These are phyloP conservation scores for Caenorhabditis sp. DNA, from an alignment of 2,888 invertebrate genomes.

Conservation along the genomic window DNA sequence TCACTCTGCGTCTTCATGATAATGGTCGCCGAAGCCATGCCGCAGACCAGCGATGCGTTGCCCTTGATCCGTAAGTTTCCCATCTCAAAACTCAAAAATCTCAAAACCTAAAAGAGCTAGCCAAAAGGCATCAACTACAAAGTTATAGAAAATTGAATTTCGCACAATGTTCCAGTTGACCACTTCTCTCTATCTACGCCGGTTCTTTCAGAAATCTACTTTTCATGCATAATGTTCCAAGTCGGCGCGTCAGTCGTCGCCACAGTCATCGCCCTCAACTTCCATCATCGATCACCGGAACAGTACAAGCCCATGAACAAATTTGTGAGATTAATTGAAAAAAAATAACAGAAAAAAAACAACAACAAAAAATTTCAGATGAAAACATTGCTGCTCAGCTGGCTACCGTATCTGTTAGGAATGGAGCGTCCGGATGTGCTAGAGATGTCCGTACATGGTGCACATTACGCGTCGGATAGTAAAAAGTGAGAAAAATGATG, in stretches of 20 bases:
- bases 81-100: background rate
- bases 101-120: too few relatives aligned
- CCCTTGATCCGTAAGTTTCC: slow-evolving; percentile 87
- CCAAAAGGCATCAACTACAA: too few relatives aligned
- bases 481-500: slow-evolving; percentile 36
- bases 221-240: slow-evolving; percentile 82
- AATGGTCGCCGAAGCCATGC: slow-evolving; percentile 98
- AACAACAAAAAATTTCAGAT: too few relatives aligned
- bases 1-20: slow-evolving; percentile 98
- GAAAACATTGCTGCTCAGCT: slow-evolving; percentile 75
- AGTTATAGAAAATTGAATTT: too few relatives aligned
- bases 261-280: slow-evolving; percentile 85
- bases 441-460: slow-evolving; percentile 53
- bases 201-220: slow-evolving; percentile 77
- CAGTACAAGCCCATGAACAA: slow-evolving; percentile 81
- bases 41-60: slow-evolving; percentile 98
- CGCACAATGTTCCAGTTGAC: too few relatives aligned
- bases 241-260: slow-evolving; percentile 82
- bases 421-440: slow-evolving; percentile 76
- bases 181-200: too few relatives aligned
- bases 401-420: slow-evolving; percentile 77
- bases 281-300: slow-evolving; percentile 85
- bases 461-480: slow-evolving; percentile 49
- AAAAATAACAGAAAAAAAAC: too few relatives aligned
- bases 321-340: too few relatives aligned